Evolutionary conservation across 35 echinoderm and acorn worm species (phyloP).

Genomic region (Holothuria glaberrima): DNA sequence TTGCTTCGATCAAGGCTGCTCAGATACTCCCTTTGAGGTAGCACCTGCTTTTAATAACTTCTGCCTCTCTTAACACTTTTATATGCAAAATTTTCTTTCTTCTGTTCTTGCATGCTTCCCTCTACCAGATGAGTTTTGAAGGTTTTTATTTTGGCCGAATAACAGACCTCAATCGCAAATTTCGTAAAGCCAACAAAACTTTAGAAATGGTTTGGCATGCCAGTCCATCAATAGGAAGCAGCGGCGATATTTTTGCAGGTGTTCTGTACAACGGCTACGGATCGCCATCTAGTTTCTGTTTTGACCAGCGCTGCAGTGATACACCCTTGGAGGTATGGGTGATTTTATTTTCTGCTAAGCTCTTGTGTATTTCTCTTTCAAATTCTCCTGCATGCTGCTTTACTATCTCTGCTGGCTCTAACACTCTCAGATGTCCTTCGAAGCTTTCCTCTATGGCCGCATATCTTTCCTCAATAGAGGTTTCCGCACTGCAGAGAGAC

Average conservation of each 20-base stretch:
- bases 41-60: slow-evolving; percentile 31
- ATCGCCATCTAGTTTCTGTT: slow-evolving; percentile 61
- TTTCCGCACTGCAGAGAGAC: slow-evolving; percentile 38
- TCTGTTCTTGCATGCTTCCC: background rate
- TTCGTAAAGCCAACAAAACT: slow-evolving; percentile 12
- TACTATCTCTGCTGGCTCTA: background rate
- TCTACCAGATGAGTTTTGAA: slow-evolving; percentile 65
- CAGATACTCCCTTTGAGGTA: slow-evolving; percentile 56
- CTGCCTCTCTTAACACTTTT: background rate
- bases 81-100: slow-evolving; percentile 39
- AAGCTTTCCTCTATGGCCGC: slow-evolving; percentile 65
- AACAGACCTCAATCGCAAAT: slow-evolving; percentile 36
- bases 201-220: slow-evolving; percentile 62
- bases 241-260: slow-evolving; percentile 57
- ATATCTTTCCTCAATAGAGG: slow-evolving; percentile 58
- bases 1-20: slow-evolving; percentile 61
- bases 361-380: background rate
- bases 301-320: slow-evolving; percentile 52
- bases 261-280: slow-evolving; percentile 66
- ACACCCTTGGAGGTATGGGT: slow-evolving; percentile 54
- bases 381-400: slow-evolving; percentile 1
- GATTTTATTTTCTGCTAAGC: slow-evolving; percentile 14
- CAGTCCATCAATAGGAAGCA: slow-evolving; percentile 45
- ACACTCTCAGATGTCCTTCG: slow-evolving; percentile 63
- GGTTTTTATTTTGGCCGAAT: slow-evolving; percentile 75